Evolutionary conservation across 2,113 vertebrate species (phyloP), one percentile per base, ranked within the genome.

Genomic region (Gallinago jamesoni): DNA sequence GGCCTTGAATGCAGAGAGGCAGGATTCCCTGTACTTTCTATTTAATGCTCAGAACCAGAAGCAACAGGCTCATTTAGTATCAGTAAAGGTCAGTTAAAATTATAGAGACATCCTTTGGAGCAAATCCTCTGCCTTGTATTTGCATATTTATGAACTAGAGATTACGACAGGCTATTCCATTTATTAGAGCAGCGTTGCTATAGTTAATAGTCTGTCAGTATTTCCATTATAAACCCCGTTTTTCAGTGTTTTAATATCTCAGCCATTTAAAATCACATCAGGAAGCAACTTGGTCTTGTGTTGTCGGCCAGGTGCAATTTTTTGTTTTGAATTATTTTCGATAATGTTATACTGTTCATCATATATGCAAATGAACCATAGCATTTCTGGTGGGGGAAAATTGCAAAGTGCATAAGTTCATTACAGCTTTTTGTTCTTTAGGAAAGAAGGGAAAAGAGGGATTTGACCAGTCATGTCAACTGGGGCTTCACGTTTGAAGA

Each of bases 141-240:
- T 98, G 98, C 98, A 98, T 98, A 98, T 98, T 98, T 98, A 98
- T 98, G 98, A 98, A 98, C 97, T 98, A 97, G 97, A 98, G 98
- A 98, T 98, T 98, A 98, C 73, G 91, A 98, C 97, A 97, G 97
- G 97, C 98, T 96, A 97, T 98, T 98, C 97, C 98, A 98, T 98
- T 98, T 98, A 98, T 98, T 98, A 98, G 97, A 96, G 97, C 89
- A 98, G 97, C 35, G 83, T 96, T 76, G 62, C 97, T 97, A 97
- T 98, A 98, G 97, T 98, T 98, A 98, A 98, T 98, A 98, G 98
- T 98, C 98, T 98, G 98, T 98, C 98, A 98, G 98, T 97, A 97
- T 98, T 98, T 98, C 97, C 97, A 98, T 98, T 98, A 98, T 97
- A 98, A 98, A 98, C 97, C 97, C 97, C 66, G 84, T 98, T 98